Conservation (phyloP, 2,113 vertebrate genomes). For the Pelecanus crispus region DNA sequence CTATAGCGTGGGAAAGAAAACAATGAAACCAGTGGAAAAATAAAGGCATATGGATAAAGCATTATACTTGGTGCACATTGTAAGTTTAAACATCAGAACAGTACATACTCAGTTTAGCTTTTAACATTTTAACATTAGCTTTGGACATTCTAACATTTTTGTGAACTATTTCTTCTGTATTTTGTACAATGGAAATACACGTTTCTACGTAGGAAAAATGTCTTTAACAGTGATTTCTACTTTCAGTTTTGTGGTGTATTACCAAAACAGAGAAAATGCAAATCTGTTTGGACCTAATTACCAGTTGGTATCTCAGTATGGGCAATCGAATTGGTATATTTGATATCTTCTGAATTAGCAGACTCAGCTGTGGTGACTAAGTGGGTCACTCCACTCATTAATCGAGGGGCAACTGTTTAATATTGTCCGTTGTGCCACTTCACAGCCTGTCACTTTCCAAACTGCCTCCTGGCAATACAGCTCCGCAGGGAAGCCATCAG, state of each 20-base stretch:
- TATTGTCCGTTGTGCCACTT: conserved; percentile 37
- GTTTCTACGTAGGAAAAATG: background rate
- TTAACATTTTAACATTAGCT: background rate
- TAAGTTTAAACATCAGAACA: background rate
- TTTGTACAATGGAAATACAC: background rate
- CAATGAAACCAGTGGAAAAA: background rate
- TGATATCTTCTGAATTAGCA: conserved; percentile 8
- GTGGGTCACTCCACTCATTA: conserved; percentile 53
- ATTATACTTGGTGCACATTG: background rate
- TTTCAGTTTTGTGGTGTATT: background rate
- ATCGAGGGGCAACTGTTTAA: conserved; percentile 43
- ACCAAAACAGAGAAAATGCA: background rate
- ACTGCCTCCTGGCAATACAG: conserved; percentile 44
- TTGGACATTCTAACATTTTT: background rate
- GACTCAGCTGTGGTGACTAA: conserved; percentile 51
- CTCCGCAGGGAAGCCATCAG: conserved; percentile 11
- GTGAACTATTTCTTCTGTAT: background rate
- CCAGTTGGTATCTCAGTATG: conserved; percentile 10
- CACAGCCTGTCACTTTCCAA: conserved; percentile 43
- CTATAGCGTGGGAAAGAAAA: background rate
- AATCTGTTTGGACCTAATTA: conserved; percentile 14
- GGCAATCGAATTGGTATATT: background rate
- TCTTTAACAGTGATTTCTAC: background rate
- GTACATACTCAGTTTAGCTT: background rate
- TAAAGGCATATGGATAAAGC: background rate